Conservation (phyloP, 2,888 invertebrate species). For the Polymixis flavicincta region DNA sequence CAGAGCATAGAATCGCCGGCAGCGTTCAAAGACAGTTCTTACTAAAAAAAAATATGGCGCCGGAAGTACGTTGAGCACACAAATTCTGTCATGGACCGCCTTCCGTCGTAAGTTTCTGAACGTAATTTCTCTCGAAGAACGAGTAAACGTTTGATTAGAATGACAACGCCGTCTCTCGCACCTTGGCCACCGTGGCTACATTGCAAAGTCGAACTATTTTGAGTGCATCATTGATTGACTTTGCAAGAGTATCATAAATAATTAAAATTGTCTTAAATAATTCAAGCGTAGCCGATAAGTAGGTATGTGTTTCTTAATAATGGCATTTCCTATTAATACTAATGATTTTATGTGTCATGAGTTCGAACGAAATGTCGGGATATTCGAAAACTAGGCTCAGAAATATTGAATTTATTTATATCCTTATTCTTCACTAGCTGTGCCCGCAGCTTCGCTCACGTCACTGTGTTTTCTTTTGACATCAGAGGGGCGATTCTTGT, state of each 20-base stretch:
- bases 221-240: neutral
- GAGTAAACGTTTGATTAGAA: neutral
- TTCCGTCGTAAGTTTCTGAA: neutral
- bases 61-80: neutral
- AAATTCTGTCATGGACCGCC: neutral
- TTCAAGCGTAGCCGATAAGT: neutral
- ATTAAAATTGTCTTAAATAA: neutral
- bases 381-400: neutral
- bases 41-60: too few species aligned
- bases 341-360: neutral
- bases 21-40: too few species aligned
- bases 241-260: neutral
- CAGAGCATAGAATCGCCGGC: too few species aligned
- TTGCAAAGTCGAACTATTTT: neutral
- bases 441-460: neutral
- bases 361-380: neutral
- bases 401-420: neutral
- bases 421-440: neutral
- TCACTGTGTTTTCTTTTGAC: neutral
- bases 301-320: too few species aligned
- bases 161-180: too few species aligned
- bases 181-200: neutral
- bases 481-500: too few species aligned
- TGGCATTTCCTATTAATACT: too few species aligned
- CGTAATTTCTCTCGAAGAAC: neutral